Evolutionary conservation across 2,797 vertebrate species (phyloP).

Genomic region (Cichlasoma orientale): DNA sequence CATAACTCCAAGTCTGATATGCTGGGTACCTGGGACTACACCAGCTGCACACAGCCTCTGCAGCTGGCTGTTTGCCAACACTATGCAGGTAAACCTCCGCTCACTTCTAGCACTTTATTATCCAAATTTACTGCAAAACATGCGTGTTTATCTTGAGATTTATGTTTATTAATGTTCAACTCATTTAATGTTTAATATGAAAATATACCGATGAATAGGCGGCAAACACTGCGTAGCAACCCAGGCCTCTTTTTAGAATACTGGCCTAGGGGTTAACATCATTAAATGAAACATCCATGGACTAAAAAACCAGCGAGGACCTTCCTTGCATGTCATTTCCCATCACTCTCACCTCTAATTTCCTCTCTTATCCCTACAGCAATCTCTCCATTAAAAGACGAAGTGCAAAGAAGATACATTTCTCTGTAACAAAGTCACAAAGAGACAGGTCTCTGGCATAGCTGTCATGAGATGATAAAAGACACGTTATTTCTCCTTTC

Average conservation of each 20-base stretch:
- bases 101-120: neutral
- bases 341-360: neutral
- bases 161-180: neutral
- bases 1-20: slow-evolving; percentile 85
- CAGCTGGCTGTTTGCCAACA: slow-evolving; percentile 86
- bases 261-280: neutral
- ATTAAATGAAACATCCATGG: neutral
- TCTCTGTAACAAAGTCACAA: neutral
- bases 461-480: neutral
- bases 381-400: neutral
- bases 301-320: neutral
- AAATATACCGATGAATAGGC: neutral
- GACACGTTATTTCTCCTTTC: slow-evolving; percentile 23
- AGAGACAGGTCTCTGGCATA: neutral
- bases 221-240: neutral
- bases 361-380: neutral
- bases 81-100: slow-evolving; percentile 79
- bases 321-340: neutral
- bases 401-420: neutral
- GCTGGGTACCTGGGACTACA: slow-evolving; percentile 92
- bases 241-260: neutral
- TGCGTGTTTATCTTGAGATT: neutral
- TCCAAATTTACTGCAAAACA: neutral
- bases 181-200: neutral
- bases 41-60: slow-evolving; percentile 81